Evolutionary conservation across 2,797 vertebrate genomes (phyloP), one percentile per base, ranked within the genome.

Genomic region (Numenius phaeopus): DNA sequence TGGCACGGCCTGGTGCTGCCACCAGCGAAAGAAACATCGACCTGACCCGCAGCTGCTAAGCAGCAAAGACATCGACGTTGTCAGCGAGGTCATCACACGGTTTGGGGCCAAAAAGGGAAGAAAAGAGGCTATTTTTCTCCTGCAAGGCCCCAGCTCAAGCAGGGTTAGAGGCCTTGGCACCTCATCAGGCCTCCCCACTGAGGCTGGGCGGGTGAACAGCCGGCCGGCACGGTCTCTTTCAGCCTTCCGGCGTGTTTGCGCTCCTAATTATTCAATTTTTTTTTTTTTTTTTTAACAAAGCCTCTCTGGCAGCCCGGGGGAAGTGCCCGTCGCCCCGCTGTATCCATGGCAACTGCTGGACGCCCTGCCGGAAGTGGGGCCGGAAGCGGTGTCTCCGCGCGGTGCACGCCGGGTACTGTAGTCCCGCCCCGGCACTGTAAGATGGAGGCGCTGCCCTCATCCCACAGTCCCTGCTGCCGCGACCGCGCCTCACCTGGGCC

Each of bases 1-100:
- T 0, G 4, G 46, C 49, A 49, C 13, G 1, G 15, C n/a, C 42
- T 55, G 37, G 39, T 2, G 4, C 69, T 5, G 20, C 54, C 26
- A 5, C 44, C 40, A 9, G 44, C 32, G 1, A 26, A n/a, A 12
- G 52, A 9, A 70, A 64, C 34, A 14, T 10, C 0, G 5, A 47
- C 40, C 55, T 9, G 11, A 32, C 22, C 32, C 4, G 3, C 46
- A 16, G 59, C 42, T 2, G 8, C 30, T 2, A 27, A 14, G 57
- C 52, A 4, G 14, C 24, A 14, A 59, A 54, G 42, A 3, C 40
- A n/a, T 21, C 4, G 7, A 14, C 15, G 10, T 24, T 23, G 34
- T 59, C 58, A 18, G 23, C 26, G 58, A 37, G 58, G 34, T 18
- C 44, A 44, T 29, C 44, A 19, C 0, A 0, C 3, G 16, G 10